phyloP scores from a whole-genome alignment of 2,888 invertebrate species.

The Sesia bembeciformis region DNA sequence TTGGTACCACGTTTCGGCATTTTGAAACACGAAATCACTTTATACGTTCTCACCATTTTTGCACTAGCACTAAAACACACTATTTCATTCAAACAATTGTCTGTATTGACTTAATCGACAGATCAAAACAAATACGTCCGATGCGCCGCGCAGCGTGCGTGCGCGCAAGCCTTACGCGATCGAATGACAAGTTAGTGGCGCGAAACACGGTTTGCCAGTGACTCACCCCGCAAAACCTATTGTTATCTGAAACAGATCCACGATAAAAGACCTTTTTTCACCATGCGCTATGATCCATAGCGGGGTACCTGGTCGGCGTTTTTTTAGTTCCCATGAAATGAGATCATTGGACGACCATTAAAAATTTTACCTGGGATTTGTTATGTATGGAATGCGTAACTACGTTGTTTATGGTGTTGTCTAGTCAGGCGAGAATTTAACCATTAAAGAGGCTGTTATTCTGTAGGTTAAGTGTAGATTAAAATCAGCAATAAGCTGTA shows the following conservation, averaged over 20 bases:
- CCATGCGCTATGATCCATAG: not conserved
- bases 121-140: constrained; percentile 6
- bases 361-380: no score
- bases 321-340: no score
- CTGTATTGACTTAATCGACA: constrained; percentile 5
- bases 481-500: no score
- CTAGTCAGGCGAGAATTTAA: no score
- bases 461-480: no score
- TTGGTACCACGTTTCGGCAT: constrained; percentile 45
- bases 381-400: no score
- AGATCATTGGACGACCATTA: no score
- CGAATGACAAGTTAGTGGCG: constrained; percentile 55
- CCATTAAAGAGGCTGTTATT: no score
- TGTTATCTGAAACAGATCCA: not conserved
- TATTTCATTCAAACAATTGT: constrained; percentile 15
- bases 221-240: constrained; percentile 15
- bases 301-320: no score
- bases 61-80: constrained; percentile 12
- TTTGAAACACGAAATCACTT: constrained; percentile 48
- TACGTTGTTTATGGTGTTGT: no score
- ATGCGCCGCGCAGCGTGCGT: constrained; percentile 37
- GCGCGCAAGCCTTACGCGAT: constrained; percentile 33
- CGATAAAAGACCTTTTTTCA: not conserved
- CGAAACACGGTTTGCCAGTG: constrained; percentile 26
- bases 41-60: constrained; percentile 53